A percentile compares a stretch with the other conserved stretches of the same genome.
These are phyloP conservation scores for Pygmarrhopalites habei DNA, from an alignment of 1,140 invertebrate genomes.

Conservation along the genomic window DNA sequence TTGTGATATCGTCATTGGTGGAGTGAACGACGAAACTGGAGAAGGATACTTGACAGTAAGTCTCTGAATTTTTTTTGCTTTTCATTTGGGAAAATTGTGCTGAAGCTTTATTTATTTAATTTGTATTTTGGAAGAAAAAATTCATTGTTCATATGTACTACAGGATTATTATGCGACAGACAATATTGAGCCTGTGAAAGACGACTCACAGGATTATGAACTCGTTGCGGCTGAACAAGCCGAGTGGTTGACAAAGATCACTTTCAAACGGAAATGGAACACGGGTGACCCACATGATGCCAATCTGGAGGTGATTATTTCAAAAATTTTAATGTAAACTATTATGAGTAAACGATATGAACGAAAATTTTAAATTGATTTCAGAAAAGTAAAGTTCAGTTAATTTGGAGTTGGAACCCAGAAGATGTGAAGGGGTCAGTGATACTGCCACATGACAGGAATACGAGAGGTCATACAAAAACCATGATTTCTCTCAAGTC, in stretches of 20 bases:
- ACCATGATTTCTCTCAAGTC: constrained; percentile 4
- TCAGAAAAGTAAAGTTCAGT: constrained; percentile 19
- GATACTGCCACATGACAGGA: constrained; percentile 25
- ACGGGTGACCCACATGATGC: constrained; percentile 30
- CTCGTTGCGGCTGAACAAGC: constrained; percentile 63
- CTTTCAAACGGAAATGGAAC: constrained; percentile 31
- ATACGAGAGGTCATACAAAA: constrained; percentile 28
- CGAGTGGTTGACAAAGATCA: constrained; percentile 39
- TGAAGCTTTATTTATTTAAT: background rate
- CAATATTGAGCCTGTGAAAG: constrained; percentile 58
- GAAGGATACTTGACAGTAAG: constrained; percentile 61
- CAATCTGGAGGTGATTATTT: constrained; percentile 14
- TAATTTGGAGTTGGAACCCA: constrained; percentile 38
- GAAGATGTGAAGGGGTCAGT: constrained; percentile 13
- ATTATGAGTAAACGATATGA: background rate
- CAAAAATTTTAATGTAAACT: background rate
- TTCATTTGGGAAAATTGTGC: background rate
- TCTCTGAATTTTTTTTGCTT: constrained; percentile 28
- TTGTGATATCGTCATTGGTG: constrained; percentile 71
- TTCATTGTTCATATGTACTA: no score
- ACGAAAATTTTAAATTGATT: background rate
- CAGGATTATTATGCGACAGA: constrained; percentile 71
- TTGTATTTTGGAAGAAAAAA: background rate
- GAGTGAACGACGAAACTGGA: constrained; percentile 64
- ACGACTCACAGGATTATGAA: constrained; percentile 67